phyloP scores from a whole-genome alignment of 2,113 vertebrate species.

The Tenrec ecaudatus region DNA sequence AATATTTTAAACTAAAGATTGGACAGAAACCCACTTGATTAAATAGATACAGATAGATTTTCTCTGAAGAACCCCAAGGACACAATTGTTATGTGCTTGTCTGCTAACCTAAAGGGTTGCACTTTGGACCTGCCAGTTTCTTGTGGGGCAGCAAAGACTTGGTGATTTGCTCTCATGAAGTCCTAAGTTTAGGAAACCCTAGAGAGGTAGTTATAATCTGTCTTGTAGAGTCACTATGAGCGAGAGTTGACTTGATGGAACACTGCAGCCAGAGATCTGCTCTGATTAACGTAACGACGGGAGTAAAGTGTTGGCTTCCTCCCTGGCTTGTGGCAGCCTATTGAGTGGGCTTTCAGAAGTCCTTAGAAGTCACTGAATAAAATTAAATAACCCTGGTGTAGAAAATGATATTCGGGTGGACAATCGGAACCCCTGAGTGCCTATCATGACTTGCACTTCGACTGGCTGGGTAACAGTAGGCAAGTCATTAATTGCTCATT shows the following conservation, averaged over 20 bases:
- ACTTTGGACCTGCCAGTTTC: not conserved
- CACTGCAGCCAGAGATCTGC: not conserved
- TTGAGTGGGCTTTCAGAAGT: not conserved
- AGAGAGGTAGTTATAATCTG: not conserved
- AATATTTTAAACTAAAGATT: constrained; percentile 39
- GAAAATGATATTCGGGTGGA: not conserved
- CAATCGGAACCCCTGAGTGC: constrained; percentile 27
- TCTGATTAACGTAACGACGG: not conserved
- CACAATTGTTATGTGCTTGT: not conserved
- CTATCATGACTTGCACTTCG: constrained; percentile 21
- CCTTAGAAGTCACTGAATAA: not conserved
- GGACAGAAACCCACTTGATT: not conserved
- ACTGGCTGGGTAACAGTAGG: not conserved
- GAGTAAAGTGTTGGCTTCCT: no score
- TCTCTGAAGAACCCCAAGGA: not conserved
- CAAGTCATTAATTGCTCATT: constrained; percentile 14
- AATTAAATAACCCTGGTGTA: not conserved
- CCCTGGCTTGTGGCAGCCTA: not conserved
- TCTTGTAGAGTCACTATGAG: not conserved
- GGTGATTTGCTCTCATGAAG: not conserved
- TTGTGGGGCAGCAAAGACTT: not conserved
- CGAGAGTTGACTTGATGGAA: not conserved
- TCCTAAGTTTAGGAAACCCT: not conserved
- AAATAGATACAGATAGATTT: not conserved
- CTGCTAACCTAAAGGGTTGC: not conserved